These are phyloP conservation scores for Rugalucina vietnamica DNA, from an alignment of 2,888 invertebrate genomes.

Conservation along the genomic window DNA sequence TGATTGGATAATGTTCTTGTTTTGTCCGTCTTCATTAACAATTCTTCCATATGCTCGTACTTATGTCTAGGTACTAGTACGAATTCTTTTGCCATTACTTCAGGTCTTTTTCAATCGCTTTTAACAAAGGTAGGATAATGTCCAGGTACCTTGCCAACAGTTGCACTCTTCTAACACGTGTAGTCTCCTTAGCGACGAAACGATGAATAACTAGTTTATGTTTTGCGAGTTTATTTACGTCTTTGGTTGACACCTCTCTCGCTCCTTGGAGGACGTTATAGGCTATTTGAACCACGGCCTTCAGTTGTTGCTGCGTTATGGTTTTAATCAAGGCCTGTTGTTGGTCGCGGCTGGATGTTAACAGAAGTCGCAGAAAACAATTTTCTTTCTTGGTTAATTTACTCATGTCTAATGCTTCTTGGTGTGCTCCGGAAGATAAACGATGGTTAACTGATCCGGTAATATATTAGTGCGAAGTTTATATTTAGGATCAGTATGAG, in stretches of 20 bases:
- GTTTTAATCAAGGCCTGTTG: not conserved
- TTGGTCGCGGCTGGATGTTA: constrained; percentile 12
- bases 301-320: not conserved
- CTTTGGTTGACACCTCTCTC: not conserved
- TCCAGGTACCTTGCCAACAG: no score
- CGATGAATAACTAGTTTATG: not conserved
- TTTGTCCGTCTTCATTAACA: no score
- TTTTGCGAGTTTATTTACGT: not conserved
- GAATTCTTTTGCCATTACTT: no score
- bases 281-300: not conserved
- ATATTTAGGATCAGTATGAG: constrained; percentile 29
- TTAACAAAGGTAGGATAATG: not conserved
- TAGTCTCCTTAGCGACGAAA: not conserved
- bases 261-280: not conserved
- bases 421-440: constrained; percentile 34
- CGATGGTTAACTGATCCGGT: constrained; percentile 40
- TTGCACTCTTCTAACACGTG: not conserved
- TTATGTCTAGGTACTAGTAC: not conserved
- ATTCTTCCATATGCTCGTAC: not conserved
- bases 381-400: not conserved
- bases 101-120: not conserved
- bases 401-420: constrained; percentile 14
- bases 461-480: constrained; percentile 39
- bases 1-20: no score
- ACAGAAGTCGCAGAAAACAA: constrained; percentile 20